A percentile compares a stretch with the other conserved stretches of the same genome.
Conservation (phyloP, 2,888 invertebrate genomes). For the Acanthosepion lycidas region DNA sequence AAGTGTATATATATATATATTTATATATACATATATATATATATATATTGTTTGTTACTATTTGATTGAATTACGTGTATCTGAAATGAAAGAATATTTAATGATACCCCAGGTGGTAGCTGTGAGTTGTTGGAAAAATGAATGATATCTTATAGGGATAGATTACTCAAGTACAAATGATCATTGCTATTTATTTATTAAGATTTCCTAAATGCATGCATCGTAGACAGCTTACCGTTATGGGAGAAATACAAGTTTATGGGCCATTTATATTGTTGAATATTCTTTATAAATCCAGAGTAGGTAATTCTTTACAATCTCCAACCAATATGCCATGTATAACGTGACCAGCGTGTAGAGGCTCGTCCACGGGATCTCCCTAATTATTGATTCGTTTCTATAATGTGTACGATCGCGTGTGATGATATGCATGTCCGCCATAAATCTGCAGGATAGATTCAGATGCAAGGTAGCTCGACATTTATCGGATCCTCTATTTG, state of each 20-base stretch:
- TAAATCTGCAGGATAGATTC: neutral
- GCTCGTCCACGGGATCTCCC: neutral
- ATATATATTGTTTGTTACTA: too few relatives aligned
- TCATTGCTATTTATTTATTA: neutral
- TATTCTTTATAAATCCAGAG: neutral
- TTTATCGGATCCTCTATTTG: neutral
- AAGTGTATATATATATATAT: too few relatives aligned
- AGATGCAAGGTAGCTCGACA: neutral
- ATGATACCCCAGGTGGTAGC: neutral
- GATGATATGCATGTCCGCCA: neutral
- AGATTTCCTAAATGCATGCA: neutral
- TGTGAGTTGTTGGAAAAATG: neutral
- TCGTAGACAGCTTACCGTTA: neutral
- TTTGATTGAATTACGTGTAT: too few relatives aligned
- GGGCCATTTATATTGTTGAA: neutral
- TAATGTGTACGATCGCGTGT: neutral
- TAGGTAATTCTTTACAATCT: neutral
- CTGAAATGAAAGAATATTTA: neutral
- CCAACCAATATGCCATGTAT: neutral
- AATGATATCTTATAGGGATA: neutral
- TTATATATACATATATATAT: too few relatives aligned
- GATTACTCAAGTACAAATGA: neutral
- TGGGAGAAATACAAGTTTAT: neutral
- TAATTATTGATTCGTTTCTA: neutral
- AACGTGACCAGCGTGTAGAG: neutral